Base-by-base conservation (phyloP, 2,888 invertebrate species). In the Neoaliturus tenellus region DNA sequence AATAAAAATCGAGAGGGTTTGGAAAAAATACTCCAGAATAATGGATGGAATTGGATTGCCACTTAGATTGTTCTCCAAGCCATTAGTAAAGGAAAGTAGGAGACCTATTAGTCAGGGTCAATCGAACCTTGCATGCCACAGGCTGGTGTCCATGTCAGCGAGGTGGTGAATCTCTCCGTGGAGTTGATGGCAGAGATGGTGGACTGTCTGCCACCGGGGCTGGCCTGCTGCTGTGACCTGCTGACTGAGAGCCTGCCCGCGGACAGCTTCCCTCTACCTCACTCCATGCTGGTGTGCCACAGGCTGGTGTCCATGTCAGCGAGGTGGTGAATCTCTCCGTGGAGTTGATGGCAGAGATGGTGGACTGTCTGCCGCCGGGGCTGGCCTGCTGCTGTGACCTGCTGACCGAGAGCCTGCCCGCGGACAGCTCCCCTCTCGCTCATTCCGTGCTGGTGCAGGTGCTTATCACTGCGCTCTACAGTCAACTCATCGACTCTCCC, bases 401-500 rank as follows among this genome's bases (percentile, higher is more conserved):
- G 0, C 89, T 97, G 84, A 94, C 96, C 89, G 94, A 94, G 69
- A 92, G 94, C 2, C 90, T 96, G 20, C 96, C 96, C 0, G 93
- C 95, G 0, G 93, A 95, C 85, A 93, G 95, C 10, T 92, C 91
- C 69, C 96, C 96, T 0, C 92, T 96, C 0, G 94, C 94, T 2
- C 93, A 93, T 12, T 96, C 95, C 0, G 93, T 95, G 6, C 89
- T 96, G 17, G 90, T 97, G 51, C 97, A 97, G 90, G 92, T 95
- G 88, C 90, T 96, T 75, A 91, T 95, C 80, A 93, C 85, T 6
- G 86, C 86, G 6, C 82, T 88, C 28, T 88, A 88, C 85, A 83
- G 86, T 12, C 85, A 86, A 41, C 82, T 88, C 33, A 85, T 85
- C 8, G 95, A 95, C 0, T 92, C 94, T n/a, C 94, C 95, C 0